Base-by-base conservation (phyloP, 2,888 invertebrate species). In the Cepaea hortensis region DNA sequence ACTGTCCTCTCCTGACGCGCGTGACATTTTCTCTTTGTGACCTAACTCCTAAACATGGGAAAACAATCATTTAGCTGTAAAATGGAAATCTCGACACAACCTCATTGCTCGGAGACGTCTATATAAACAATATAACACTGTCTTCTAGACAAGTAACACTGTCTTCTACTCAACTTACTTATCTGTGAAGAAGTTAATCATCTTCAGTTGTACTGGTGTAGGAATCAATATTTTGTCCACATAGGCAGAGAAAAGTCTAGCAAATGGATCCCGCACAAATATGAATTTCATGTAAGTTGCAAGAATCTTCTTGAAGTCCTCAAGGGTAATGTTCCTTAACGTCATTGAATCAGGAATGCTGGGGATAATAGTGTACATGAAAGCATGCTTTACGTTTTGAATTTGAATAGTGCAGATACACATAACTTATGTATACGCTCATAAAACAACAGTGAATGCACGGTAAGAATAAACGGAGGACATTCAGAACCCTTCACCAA, bases 221-320 rank as follows among this genome's bases (percentile, higher is more conserved):
- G 86, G 82, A n/a, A 86, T 55, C 11, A 86, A 65, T 46, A 86
- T 75, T 55, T 86, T 86, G 77, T 86, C 86, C 82, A 86, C 77
- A 77, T 82, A 86, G n/a, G 86, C 86, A 11, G 86, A 86, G 77
- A 86, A 86, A 3, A 86, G 82, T 20, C 86, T 73, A 18, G 86
- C 70, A 46, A 73, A 86, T 5, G 86, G 86, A 20, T 86, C 82
- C 9, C 86, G 55, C 13, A 83, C 86, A 70, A 86, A 86, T 46
- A 84, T 18, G 75, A 84, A 87, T 50, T 50, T 80, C 11, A 50
- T 65, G 68, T 80, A 81, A 2, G 80, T n/a, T 46, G 18, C 13
- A 7, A 87, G 23, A n/a, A 84, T 15, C 15, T 11, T 48, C 2
- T 35, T n/a, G 5, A 68, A 5, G 0, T 81, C 68, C 15, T 65